Base-by-base conservation (phyloP, 2,888 invertebrate genomes). In the Cantharis lateralis region DNA sequence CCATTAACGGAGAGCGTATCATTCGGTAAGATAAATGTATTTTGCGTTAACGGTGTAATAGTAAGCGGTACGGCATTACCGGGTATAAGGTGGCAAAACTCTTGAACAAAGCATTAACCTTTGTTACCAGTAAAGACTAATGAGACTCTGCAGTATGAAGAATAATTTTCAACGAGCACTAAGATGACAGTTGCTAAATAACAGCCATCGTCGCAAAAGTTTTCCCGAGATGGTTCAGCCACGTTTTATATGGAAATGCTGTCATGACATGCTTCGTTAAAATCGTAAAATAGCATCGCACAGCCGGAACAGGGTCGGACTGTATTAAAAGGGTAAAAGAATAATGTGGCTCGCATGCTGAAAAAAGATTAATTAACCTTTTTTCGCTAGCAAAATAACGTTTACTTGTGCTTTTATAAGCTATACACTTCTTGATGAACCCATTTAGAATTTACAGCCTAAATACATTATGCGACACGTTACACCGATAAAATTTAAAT, bases 261-360 rank as follows among this genome's bases (percentile, higher is more conserved):
- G 82, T 82, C 82, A 82, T 84, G 87, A 86, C 87, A 87, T 85
- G 87, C 86, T 87, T 87, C 87, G 87, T 87, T 87, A 86, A 86
- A 87, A 85, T 84, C 87, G 85, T 86, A 86, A 87, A 86, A 86
- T 87, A 87, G 85, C 86, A 82, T 85, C 85, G 84, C 83, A 82
- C 82, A 82, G 82, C 83, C 84, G 83, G 82, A 84, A 84, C 85
- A 86, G 86, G 85, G 84, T 82, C 85, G 86, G 86, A 84, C 86
- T 86, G 85, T 84, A 85, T 85, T 85, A 69, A 86, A 85, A 84
- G 84, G 84, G 84, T 82, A 82, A 85, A 86, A 85, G 86, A 87
- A 85, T 87, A 86, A 87, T 86, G 86, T 82, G 85, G 87, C 86
- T 86, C 85, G 86, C 87, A 86, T 85, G 86, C 84, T 85, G 86